Base-by-base conservation (phyloP, 37 sponge, comb jelly and placozoan genomes). In the Halisarca cf. caerulea region DNA sequence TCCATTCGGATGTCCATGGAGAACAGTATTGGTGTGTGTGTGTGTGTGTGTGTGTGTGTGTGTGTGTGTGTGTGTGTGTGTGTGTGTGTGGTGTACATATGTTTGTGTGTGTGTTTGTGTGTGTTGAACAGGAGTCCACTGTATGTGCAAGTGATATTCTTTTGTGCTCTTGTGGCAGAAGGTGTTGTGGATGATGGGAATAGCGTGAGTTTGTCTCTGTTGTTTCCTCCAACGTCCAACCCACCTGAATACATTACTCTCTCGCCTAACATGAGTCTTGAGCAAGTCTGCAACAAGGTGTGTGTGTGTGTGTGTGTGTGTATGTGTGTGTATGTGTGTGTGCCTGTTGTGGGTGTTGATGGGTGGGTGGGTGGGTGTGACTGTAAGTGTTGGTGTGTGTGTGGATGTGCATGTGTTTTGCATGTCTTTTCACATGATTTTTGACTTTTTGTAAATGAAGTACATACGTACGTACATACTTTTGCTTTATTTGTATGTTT, bases 21-120 rank as follows among this genome's bases (percentile, higher is more conserved):
- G 69, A 68, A 53, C 8, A 33, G 81, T 17, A 54, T 54, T 11
- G 45, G 42, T 35, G 36, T 36, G 38, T 81, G 41, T 68, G 33
- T 42, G 70, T 68, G 47, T 30, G 36, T n/a, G 17, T 0, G 45
- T 47, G 57, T 69, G 69, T 83, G 71, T 68, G 71, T 83, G 83
- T 57, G 77, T 59, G 62, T 59, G 78, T 73, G 60, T 53, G 77
- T 84, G 60, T 73, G 85, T 84, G 61, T 73, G 58, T 44, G 55
- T 80, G 80, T 57, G 59, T 80, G 80, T 57, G 59, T 80, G 80
- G 80, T 80, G 80, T 80, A 59, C 55, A 34, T 80, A 59, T 57
- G 80, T 57, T 58, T 80, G 80, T 80, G 80, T 57, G 59, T 80
- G 80, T 80, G 80, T 80, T 17, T 55, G 59, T 80, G 80, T 5